A percentile compares a stretch with the other conserved stretches of the same genome.
Evolutionary conservation across 1,140 invertebrate species (phyloP).

Genomic region (Eubasilissa regina): DNA sequence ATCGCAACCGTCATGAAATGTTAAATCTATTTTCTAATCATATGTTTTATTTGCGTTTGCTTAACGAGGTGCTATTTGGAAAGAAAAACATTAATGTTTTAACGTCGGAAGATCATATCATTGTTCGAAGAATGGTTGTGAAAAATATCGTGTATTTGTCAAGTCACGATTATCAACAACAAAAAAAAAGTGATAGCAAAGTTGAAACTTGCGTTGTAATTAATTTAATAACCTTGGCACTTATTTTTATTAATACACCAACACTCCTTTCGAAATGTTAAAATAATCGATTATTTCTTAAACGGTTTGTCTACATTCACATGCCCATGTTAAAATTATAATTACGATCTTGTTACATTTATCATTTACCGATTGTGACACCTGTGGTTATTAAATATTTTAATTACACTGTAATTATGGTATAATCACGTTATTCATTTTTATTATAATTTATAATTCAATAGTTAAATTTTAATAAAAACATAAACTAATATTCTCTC

Average conservation of each 20-base stretch:
- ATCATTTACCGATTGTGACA: conserved; percentile 3
- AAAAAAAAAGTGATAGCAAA: conserved; percentile 27
- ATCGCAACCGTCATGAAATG: not conserved
- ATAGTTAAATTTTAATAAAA: too few relatives aligned
- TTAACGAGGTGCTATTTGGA: conserved; percentile 42
- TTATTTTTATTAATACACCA: conserved; percentile 18
- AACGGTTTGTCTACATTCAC: not conserved
- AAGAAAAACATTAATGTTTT: conserved; percentile 31
- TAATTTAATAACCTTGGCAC: conserved; percentile 21
- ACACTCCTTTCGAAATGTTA: conserved; percentile 29
- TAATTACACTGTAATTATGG: too few relatives aligned
- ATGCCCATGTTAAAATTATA: not conserved
- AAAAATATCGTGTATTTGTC: conserved; percentile 29
- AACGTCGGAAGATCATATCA: conserved; percentile 40
- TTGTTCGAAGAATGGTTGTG: conserved; percentile 39
- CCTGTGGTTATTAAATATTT: not conserved
- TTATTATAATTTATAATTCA: too few relatives aligned
- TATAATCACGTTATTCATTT: too few relatives aligned
- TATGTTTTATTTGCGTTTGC: conserved; percentile 34
- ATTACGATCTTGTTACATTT: not conserved
- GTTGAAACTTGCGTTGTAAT: conserved; percentile 17
- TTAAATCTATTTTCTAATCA: conserved; percentile 35
- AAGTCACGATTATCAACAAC: conserved; percentile 35
- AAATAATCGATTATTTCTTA: conserved; percentile 15
- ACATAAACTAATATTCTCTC: too few relatives aligned